Conservation (phyloP, 2,113 vertebrate genomes). For the Percina caprodes region DNA sequence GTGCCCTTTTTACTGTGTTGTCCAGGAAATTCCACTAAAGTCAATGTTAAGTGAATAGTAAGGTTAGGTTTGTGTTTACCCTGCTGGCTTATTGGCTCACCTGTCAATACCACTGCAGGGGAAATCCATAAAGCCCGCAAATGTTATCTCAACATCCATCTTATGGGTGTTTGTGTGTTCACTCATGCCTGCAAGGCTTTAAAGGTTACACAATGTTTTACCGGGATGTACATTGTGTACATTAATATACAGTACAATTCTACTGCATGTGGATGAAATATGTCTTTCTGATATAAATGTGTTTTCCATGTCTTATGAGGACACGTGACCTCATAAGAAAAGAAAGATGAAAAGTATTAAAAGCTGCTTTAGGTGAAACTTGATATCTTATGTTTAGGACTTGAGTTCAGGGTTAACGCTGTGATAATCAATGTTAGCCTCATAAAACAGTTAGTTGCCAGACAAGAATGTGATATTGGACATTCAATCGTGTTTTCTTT, state of each 20-base stretch:
- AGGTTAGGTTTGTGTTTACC: slow-evolving; percentile 67
- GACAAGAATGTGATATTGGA: not conserved
- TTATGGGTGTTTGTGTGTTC: slow-evolving; percentile 19
- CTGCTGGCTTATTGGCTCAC: slow-evolving; percentile 72
- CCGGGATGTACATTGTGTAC: not conserved
- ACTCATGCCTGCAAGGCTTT: slow-evolving; percentile 4
- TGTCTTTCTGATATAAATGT: not conserved
- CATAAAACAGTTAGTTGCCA: not conserved
- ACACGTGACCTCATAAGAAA: not conserved
- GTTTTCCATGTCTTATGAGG: not conserved
- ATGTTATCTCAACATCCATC: slow-evolving; percentile 65
- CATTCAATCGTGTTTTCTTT: not conserved
- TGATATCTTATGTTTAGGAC: not conserved
- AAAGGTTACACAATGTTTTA: slow-evolving; percentile 22
- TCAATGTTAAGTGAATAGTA: slow-evolving; percentile 81
- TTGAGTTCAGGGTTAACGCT: not conserved
- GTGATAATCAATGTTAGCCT: not conserved
- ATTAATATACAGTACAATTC: not conserved
- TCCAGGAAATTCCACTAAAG: slow-evolving; percentile 53
- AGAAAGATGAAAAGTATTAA: not conserved
- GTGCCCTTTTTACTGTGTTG: slow-evolving; percentile 48
- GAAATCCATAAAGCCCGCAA: slow-evolving; percentile 69
- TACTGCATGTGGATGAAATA: too few relatives aligned
- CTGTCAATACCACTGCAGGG: slow-evolving; percentile 75
- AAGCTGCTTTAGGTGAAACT: not conserved